A percentile compares a stretch with the other conserved stretches of the same genome.
Evolutionary conservation across 2,888 invertebrate species (phyloP).

Genomic region (Dioctria linearis): DNA sequence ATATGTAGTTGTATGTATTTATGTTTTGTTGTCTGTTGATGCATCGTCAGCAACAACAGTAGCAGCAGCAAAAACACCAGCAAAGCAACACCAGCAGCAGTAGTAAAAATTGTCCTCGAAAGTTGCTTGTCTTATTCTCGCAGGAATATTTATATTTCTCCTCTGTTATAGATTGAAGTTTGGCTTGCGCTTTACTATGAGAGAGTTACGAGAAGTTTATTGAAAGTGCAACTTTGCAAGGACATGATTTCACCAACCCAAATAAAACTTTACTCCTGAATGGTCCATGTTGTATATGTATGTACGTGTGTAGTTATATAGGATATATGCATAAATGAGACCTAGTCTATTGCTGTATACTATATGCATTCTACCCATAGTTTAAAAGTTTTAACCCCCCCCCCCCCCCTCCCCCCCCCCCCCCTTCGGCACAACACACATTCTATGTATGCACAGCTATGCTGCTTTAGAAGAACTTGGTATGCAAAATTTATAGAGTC

Average conservation of each 20-base stretch:
- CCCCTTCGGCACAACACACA: not conserved
- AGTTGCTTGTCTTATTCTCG: slow-evolving; percentile 16
- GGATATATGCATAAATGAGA: not conserved
- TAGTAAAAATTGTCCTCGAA: slow-evolving; percentile 21
- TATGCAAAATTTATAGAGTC: slow-evolving; percentile 30
- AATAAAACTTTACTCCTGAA: slow-evolving; percentile 1
- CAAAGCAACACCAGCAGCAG: not conserved
- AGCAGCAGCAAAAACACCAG: too few relatives aligned
- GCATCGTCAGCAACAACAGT: too few relatives aligned
- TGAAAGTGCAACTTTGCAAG: slow-evolving; percentile 53
- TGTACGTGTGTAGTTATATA: not conserved
- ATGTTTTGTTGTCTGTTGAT: too few relatives aligned
- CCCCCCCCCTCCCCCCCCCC: not conserved
- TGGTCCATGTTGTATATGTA: not conserved
- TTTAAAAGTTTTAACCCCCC: slow-evolving; percentile 23
- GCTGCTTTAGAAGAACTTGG: not conserved
- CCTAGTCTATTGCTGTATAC: slow-evolving; percentile 20
- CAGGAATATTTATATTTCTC: slow-evolving; percentile 47
- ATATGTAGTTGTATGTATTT: slow-evolving; percentile 10
- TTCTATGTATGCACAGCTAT: too few relatives aligned
- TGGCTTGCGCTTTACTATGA: not conserved
- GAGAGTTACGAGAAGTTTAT: slow-evolving; percentile 45
- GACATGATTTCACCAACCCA: slow-evolving; percentile 28
- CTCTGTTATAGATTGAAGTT: slow-evolving; percentile 39
- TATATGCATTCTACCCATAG: slow-evolving; percentile 17